phyloP scores from a whole-genome alignment of 1,140 invertebrate species.

The Ruditapes philippinarum region DNA sequence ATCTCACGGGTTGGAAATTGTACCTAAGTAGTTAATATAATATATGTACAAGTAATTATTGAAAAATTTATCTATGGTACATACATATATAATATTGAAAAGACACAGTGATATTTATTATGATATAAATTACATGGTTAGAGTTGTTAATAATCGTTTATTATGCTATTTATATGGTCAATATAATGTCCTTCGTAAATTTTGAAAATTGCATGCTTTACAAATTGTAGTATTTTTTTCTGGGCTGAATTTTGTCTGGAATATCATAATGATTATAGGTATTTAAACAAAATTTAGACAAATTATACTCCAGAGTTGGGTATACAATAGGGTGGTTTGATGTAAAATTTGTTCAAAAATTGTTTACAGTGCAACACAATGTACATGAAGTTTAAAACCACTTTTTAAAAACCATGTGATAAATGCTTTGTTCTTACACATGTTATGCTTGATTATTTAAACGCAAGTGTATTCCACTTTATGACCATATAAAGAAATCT shows the following conservation, averaged over 20 bases:
- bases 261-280: not conserved
- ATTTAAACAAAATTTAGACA: not conserved
- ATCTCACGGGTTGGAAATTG: not conserved
- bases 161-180: slow-evolving; percentile 31
- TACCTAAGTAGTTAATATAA: not conserved
- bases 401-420: too few species aligned
- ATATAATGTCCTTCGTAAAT: not conserved
- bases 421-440: slow-evolving; percentile 28
- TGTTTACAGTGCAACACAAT: not conserved
- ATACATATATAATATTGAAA: not conserved
- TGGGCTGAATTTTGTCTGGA: not conserved
- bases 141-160: slow-evolving; percentile 33
- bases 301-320: not conserved
- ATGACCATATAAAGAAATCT: slow-evolving; percentile 46
- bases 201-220: not conserved
- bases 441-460: slow-evolving; percentile 30
- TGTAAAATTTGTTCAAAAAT: not conserved
- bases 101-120: slow-evolving; percentile 15
- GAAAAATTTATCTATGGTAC: too few species aligned
- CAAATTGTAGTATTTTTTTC: not conserved
- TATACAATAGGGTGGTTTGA: not conserved
- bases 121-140: slow-evolving; percentile 8
- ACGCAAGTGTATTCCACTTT: slow-evolving; percentile 34
- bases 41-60: slow-evolving; percentile 3
- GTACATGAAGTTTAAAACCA: too few species aligned